Percentiles rank a stretch among this genome's conserved stretches.
Evolutionary conservation across 1,140 invertebrate genomes (phyloP).

Genomic region (Ylistrum balloti): DNA sequence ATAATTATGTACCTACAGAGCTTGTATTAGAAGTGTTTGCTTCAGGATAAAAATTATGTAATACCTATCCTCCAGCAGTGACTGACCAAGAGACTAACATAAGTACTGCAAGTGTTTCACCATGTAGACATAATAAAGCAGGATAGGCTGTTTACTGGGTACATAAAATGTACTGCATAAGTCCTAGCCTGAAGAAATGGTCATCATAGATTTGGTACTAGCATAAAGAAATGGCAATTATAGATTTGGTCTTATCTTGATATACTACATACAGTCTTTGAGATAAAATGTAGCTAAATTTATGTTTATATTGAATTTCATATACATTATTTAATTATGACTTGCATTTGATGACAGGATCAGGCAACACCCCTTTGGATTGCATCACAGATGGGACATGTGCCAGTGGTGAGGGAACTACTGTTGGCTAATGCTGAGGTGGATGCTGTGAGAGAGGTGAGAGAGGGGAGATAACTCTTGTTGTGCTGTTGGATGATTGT

Average conservation of each 20-base stretch:
- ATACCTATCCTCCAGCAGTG: not conserved
- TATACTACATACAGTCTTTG: no score
- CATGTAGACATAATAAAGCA: not conserved
- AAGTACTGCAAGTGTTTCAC: no score
- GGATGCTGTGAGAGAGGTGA: constrained; percentile 81
- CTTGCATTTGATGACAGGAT: constrained; percentile 83
- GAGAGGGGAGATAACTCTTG: not conserved
- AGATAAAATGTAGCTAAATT: no score
- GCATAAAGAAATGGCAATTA: no score
- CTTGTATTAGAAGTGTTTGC: not conserved
- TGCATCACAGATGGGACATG: constrained; percentile 88
- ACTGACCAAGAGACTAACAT: not conserved
- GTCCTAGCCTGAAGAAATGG: not conserved
- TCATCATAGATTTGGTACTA: no score
- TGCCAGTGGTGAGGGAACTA: constrained; percentile 77
- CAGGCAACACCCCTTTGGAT: constrained; percentile 96
- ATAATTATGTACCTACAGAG: constrained; percentile 9
- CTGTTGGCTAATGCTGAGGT: constrained; percentile 78
- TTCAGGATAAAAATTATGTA: not conserved
- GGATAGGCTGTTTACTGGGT: not conserved
- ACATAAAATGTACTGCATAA: not conserved
- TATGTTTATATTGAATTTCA: no score
- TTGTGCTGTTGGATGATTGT: not conserved
- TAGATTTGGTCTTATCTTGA: no score
- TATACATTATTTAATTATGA: not conserved